These are phyloP conservation scores for Philhelius pedissequus DNA, from an alignment of 2,888 invertebrate genomes.

Conservation along the genomic window DNA sequence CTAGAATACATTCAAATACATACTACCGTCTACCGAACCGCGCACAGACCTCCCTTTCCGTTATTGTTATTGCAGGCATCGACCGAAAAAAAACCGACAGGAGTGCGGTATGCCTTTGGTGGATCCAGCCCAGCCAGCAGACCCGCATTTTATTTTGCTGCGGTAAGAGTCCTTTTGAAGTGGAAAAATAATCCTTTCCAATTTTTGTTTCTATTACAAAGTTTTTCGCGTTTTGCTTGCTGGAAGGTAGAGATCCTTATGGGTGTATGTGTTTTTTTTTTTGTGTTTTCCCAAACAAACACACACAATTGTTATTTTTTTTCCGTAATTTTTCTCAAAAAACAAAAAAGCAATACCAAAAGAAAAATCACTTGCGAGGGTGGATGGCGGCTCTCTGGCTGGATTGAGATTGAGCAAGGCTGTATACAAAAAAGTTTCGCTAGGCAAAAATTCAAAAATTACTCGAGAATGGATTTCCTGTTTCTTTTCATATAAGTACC, in stretches of 20 bases:
- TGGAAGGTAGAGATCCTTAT: background rate
- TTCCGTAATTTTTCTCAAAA: background rate
- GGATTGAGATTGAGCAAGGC: background rate
- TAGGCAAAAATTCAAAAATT: slow-evolving; percentile 54
- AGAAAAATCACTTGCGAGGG: background rate
- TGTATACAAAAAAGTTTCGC: slow-evolving; percentile 13
- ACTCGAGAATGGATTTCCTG: slow-evolving; percentile 33
- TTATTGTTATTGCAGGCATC: background rate
- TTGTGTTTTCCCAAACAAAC: slow-evolving; percentile 4
- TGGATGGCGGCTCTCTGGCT: too few species aligned
- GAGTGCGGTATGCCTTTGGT: slow-evolving; percentile 1
- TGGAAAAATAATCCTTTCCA: slow-evolving; percentile 66
- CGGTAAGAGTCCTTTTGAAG: slow-evolving; percentile 58
- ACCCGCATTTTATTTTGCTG: slow-evolving; percentile 47
- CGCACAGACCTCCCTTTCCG: background rate
- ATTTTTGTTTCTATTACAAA: slow-evolving; percentile 65
- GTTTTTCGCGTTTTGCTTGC: slow-evolving; percentile 9
- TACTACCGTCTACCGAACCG: too few species aligned
- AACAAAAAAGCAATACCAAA: background rate
- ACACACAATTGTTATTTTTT: too few species aligned
- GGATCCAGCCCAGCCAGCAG: background rate
- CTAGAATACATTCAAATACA: background rate
- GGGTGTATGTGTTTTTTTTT: background rate
- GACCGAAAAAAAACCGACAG: background rate
- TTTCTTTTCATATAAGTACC: background rate